Evolutionary conservation across 2,113 vertebrate genomes (phyloP).

Genomic region (Bucco capensis): DNA sequence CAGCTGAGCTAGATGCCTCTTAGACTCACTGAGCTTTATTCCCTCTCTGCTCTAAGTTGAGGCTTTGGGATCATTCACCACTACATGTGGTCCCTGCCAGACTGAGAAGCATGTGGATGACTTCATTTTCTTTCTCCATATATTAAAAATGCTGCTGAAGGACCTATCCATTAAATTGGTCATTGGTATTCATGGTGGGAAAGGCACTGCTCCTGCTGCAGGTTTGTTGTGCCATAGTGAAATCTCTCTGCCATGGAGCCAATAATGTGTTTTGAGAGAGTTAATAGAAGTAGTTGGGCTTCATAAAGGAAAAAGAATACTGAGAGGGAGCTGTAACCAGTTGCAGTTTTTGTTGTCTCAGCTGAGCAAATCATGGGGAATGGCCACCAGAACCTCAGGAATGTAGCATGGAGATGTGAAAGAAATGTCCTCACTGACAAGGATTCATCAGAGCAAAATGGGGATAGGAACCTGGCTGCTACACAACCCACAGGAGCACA

Average conservation of each 20-base stretch:
- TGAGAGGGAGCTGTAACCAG: neutral
- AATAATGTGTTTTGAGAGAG: neutral
- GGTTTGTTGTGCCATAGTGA: neutral
- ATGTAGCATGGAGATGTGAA: rapidly evolving
- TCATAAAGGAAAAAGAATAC: neutral
- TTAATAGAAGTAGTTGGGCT: slow-evolving; percentile 12
- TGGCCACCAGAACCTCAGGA: neutral
- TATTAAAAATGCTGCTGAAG: neutral
- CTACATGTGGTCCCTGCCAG: neutral
- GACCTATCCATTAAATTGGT: neutral
- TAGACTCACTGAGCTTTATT: neutral
- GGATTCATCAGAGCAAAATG: neutral
- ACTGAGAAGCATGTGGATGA: neutral
- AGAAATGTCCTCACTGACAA: rapidly evolving
- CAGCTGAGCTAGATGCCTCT: neutral
- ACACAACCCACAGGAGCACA: neutral
- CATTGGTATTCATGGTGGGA: neutral
- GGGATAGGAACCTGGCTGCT: neutral
- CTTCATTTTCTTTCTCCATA: neutral
- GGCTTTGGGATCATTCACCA: neutral
- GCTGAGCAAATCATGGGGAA: neutral
- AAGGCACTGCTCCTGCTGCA: neutral
- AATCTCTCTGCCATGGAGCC: neutral
- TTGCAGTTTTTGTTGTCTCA: neutral
- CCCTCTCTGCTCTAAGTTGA: neutral